These are phyloP conservation scores for Axinella damicornis DNA, from an alignment of 37 sponge, comb jelly and placozoan genomes.

Conservation along the genomic window DNA sequence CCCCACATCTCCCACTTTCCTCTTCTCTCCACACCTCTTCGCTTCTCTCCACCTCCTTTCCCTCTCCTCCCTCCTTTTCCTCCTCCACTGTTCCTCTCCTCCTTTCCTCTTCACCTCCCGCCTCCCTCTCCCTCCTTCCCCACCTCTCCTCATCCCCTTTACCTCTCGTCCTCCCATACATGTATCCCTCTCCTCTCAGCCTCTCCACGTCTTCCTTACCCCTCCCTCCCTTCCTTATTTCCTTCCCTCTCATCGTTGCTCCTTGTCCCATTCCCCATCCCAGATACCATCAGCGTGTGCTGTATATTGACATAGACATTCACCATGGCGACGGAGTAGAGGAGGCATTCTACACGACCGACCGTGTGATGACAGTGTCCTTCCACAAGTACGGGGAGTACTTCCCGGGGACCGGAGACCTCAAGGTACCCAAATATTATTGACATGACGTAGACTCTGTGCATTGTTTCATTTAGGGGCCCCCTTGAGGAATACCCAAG, in stretches of 20 bases:
- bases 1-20: neutral
- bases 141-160: too few species aligned
- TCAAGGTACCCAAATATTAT: constrained; percentile 55
- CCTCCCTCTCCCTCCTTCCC: too few species aligned
- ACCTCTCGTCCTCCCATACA: neutral
- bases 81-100: too few species aligned
- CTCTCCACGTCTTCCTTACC: neutral
- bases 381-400: constrained; percentile 99
- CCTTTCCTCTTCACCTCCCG: neutral
- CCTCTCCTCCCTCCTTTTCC: too few species aligned
- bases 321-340: constrained; percentile 99
- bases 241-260: neutral
- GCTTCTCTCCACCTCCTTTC: neutral
- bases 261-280: neutral
- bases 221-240: neutral
- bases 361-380: constrained; percentile 99
- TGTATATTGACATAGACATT: constrained; percentile 98
- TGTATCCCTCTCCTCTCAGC: neutral
- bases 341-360: constrained; percentile 99
- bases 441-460: too few species aligned
- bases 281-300: constrained; percentile 98
- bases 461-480: too few species aligned
- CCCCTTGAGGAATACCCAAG: too few species aligned
- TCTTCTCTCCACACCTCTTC: neutral
- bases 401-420: constrained; percentile 99